Evolutionary conservation across 1,140 invertebrate species (phyloP), one percentile per base, ranked within the genome.

Genomic region (Lanistes nyassanus): DNA sequence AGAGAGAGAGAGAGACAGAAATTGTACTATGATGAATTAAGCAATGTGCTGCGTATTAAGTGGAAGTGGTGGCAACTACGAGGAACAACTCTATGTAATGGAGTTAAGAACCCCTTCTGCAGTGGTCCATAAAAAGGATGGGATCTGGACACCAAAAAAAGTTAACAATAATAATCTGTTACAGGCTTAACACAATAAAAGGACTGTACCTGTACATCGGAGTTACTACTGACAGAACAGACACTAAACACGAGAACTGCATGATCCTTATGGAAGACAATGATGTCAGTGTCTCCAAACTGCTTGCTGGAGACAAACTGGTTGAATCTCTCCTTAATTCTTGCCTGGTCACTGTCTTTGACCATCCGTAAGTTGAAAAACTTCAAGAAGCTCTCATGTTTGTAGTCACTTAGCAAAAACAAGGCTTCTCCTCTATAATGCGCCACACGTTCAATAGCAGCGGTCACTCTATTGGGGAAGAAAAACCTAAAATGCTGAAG

Each of bases 231-330:
- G 55, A 72, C 70, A 29, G 70, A 72, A 26, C 70, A 72, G 19
- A 72, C 26, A 5, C 70, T 56, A 11, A 72, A 0, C 11, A 62
- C 70, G 21, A 72, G 26, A 4, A 72, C 55, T 16, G 55, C 56
- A 36, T 56, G 60, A 0, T 42, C 4, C 16, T 55, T 34, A 36
- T 72, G 55, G 42, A 72, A 62, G 42, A 72, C 36, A 55, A 72
- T 36, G 34, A 72, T 31, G 56, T 72, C 70, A 29, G 60, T 60
- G 56, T 72, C 70, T n/a, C 70, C 70, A 62, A 72, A 72, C 70
- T 60, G 53, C 70, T 72, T 58, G 31, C 56, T 55, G 19, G 19
- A 42, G 7, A n/a, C 23, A 23, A 72, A 55, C n/a, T 42, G 53
- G 16, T 19, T 62, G 34, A 72, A 37, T 37, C 16, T 11, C 21